Evolutionary conservation across 1,140 invertebrate species (phyloP).

Genomic region (Formica selysi): DNA sequence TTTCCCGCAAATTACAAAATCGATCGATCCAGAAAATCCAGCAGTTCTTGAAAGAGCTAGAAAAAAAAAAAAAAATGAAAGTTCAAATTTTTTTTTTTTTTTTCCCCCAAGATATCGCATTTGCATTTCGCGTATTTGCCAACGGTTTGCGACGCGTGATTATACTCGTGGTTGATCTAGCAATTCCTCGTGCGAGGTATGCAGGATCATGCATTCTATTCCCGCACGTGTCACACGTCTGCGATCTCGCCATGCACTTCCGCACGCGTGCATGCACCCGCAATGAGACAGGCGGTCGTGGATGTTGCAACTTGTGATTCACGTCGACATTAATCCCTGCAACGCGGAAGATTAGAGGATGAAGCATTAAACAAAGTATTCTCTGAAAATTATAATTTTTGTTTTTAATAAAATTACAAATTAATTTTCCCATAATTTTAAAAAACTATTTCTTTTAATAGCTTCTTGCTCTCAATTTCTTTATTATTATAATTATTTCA

Average conservation of each 20-base stretch:
- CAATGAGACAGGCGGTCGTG: neutral
- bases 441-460: no score
- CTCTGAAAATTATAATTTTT: no score
- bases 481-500: no score
- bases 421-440: no score
- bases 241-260: conserved; percentile 1
- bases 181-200: neutral
- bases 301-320: neutral
- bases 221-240: conserved; percentile 30
- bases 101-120: no score
- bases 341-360: no score
- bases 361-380: no score
- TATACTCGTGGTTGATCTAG: conserved; percentile 4
- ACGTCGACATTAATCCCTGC: neutral
- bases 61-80: neutral
- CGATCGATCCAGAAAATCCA: neutral
- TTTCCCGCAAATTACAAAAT: neutral
- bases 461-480: no score
- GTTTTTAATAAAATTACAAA: no score
- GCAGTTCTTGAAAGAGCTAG: neutral
- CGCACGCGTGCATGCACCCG: neutral
- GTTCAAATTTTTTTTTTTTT: no score
- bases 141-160: conserved; percentile 37
- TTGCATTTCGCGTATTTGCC: neutral
- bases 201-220: conserved; percentile 38